These are phyloP conservation scores for Andinoacara biseriatus DNA, from an alignment of 2,113 vertebrate genomes.

Conservation along the genomic window DNA sequence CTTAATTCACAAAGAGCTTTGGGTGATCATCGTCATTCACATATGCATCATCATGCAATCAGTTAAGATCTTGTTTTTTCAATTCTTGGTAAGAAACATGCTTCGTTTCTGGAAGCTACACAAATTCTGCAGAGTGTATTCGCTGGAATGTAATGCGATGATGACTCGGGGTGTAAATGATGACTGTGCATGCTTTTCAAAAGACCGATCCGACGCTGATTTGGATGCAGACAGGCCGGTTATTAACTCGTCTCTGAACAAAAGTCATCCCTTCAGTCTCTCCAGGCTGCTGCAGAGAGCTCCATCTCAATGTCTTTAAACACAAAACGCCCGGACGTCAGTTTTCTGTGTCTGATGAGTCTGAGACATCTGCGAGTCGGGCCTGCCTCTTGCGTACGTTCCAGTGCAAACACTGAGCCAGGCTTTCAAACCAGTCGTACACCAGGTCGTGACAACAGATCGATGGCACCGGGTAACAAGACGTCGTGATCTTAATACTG, in stretches of 20 bases:
- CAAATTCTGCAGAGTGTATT: neutral
- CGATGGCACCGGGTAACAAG: constrained; percentile 83
- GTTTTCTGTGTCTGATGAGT: constrained; percentile 81
- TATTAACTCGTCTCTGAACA: neutral
- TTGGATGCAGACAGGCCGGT: neutral
- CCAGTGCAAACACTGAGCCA: constrained; percentile 87
- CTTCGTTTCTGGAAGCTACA: neutral
- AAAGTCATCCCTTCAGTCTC: neutral
- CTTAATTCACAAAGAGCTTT: neutral
- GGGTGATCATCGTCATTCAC: neutral
- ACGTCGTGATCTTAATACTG: constrained; percentile 85
- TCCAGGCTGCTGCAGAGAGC: neutral
- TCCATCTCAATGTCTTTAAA: neutral
- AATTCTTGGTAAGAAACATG: constrained; percentile 16
- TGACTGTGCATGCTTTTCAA: neutral
- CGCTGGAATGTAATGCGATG: constrained; percentile 45
- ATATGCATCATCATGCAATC: neutral
- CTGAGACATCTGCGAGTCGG: constrained; percentile 72
- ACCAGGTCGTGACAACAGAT: constrained; percentile 87
- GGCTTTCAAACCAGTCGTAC: constrained; percentile 87
- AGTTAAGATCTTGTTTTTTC: neutral
- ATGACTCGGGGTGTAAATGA: neutral
- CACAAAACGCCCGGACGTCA: constrained; percentile 36
- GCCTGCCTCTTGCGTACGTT: constrained; percentile 85
- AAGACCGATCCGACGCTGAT: neutral